A percentile compares a stretch with the other conserved stretches of the same genome.
Conservation (phyloP, 2,113 vertebrate genomes). For the Pluvianellus socialis region DNA sequence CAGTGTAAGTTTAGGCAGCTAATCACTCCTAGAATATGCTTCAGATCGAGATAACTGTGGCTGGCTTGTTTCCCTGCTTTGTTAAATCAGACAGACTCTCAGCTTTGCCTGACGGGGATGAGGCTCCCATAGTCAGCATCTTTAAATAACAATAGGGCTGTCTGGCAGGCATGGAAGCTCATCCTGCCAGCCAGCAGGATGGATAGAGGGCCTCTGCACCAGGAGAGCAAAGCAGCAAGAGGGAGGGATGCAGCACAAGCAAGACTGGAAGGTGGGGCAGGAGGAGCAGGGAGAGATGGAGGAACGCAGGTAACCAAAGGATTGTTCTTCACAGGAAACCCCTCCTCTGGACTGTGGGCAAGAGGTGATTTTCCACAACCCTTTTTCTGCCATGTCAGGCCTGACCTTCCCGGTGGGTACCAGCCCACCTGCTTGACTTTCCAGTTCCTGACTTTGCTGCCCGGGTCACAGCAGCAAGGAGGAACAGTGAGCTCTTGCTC, state of each 20-base stretch:
- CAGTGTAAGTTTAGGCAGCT: slow-evolving; percentile 42
- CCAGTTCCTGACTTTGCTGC: neutral
- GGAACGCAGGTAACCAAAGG: neutral
- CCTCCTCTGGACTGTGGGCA: neutral
- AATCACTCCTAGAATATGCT: slow-evolving; percentile 53
- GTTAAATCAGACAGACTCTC: slow-evolving; percentile 27
- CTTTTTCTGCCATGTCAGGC: neutral
- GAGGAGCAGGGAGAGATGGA: neutral
- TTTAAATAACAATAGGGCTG: neutral
- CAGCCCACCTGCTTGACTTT: neutral
- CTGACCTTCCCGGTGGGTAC: neutral
- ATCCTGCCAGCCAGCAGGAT: neutral
- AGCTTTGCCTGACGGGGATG: neutral
- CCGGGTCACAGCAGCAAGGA: neutral
- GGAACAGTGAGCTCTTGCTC: accelerated
- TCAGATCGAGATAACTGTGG: slow-evolving; percentile 27
- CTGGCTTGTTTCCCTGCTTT: slow-evolving; percentile 37
- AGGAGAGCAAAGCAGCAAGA: neutral
- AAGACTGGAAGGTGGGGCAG: neutral
- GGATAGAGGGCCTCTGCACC: neutral
- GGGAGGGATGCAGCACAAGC: neutral
- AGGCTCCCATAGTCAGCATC: neutral
- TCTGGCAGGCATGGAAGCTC: neutral
- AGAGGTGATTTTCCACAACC: neutral
- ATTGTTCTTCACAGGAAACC: neutral